Percentiles rank a stretch among this genome's conserved stretches.
Evolutionary conservation across 2,888 invertebrate genomes (phyloP).

Genomic region (Mythimna lalbum): DNA sequence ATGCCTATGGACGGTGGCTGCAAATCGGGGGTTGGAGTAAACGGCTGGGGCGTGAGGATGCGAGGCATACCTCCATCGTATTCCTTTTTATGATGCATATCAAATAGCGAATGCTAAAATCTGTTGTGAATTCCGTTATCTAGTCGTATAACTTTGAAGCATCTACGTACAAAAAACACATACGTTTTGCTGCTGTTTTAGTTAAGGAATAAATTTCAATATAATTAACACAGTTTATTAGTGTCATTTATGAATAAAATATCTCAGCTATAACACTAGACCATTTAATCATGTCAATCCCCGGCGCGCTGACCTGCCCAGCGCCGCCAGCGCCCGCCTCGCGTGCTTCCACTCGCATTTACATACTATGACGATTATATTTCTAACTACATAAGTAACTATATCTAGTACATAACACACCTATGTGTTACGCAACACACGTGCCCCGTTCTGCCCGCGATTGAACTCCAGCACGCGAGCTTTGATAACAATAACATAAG

Average conservation of each 20-base stretch:
- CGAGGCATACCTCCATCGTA: no score
- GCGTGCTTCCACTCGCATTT: conserved; percentile 36
- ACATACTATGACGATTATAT: conserved; percentile 38
- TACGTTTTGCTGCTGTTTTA: neutral
- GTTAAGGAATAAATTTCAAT: neutral
- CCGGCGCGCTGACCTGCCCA: conserved; percentile 39
- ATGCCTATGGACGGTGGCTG: no score
- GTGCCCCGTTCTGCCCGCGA: conserved; percentile 15
- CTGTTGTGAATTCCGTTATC: neutral
- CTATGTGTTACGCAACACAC: conserved; percentile 31
- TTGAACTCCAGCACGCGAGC: conserved; percentile 31
- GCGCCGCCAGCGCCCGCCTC: neutral
- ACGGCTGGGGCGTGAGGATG: no score
- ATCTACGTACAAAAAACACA: neutral
- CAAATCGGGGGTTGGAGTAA: no score
- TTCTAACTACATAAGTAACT: conserved; percentile 1
- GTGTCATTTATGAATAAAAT: conserved; percentile 1
- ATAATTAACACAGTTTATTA: neutral
- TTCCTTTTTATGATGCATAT: no score
- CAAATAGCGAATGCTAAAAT: neutral
- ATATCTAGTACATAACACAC: conserved; percentile 24
- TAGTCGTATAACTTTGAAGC: neutral
- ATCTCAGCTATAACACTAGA: neutral
- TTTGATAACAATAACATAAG: conserved; percentile 26
- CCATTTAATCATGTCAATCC: neutral